phyloP scores from a whole-genome alignment of 1,140 invertebrate species.

The Fopius arisanus region DNA sequence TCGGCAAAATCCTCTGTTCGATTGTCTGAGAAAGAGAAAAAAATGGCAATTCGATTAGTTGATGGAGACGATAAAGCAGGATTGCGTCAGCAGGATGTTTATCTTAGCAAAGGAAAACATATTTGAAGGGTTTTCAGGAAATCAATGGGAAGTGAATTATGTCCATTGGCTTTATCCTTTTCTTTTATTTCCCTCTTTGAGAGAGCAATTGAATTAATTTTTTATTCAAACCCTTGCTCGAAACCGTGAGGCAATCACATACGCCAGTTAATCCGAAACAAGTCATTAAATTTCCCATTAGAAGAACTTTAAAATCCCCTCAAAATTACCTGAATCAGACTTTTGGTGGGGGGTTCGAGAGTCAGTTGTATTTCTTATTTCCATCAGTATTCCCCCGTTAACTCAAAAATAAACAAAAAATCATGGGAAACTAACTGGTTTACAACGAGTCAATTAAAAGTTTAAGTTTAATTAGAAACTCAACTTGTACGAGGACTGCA shows the following conservation, averaged over 20 bases:
- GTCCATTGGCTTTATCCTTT: no score
- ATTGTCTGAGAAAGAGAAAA: slow-evolving; percentile 1
- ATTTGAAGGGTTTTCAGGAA: background rate
- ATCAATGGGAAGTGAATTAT: background rate
- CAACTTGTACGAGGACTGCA: slow-evolving; percentile 32
- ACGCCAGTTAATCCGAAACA: no score
- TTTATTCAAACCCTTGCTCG: no score
- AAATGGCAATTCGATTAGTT: slow-evolving; percentile 9
- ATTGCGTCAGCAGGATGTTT: background rate
- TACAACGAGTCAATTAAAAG: slow-evolving; percentile 64
- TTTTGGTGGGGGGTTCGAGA: background rate
- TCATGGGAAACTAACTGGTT: slow-evolving; percentile 44
- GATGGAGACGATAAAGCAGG: slow-evolving; percentile 1
- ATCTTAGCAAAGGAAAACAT: background rate
- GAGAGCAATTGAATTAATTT: no score
- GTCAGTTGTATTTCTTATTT: background rate
- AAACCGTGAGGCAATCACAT: no score
- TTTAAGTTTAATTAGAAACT: slow-evolving; percentile 65
- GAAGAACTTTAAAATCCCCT: background rate
- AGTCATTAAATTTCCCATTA: background rate
- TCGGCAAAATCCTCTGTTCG: slow-evolving; percentile 10
- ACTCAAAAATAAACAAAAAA: background rate
- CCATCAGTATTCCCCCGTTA: background rate
- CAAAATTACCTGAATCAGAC: background rate
- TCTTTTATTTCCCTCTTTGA: no score